Conservation (phyloP, 1,140 invertebrate genomes). For the Sarcophaga bullata region DNA sequence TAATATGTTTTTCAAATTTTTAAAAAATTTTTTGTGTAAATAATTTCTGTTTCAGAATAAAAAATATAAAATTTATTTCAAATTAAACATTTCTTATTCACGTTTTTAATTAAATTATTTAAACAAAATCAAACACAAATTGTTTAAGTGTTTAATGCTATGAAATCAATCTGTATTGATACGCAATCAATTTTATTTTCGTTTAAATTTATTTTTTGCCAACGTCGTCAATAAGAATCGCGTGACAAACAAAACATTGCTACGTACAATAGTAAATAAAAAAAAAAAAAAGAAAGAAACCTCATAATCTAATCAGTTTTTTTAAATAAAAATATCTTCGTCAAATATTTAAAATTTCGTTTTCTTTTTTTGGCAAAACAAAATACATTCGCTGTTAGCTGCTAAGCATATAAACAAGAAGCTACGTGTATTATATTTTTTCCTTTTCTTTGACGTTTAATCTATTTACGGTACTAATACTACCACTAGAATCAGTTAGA, state of each 20-base stretch:
- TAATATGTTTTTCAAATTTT: no score
- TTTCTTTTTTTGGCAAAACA: background rate
- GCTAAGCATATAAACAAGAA: no score
- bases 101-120: no score
- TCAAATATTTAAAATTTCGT: background rate
- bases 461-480: background rate
- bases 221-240: conserved; percentile 12
- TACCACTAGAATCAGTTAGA: background rate
- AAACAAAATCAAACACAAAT: no score
- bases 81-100: no score
- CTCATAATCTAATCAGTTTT: conserved; percentile 1
- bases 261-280: no score
- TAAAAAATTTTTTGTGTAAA: no score
- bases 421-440: background rate
- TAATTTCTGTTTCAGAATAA: no score
- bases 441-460: no score
- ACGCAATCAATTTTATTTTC: conserved; percentile 13
- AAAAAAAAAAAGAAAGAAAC: background rate
- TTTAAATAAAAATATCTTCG: background rate
- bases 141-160: no score
- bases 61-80: no score
- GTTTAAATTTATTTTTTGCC: background rate
- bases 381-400: background rate
- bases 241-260: conserved; percentile 1
- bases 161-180: background rate